These are phyloP conservation scores for Liopterus haemorrhoidalis DNA, from an alignment of 2,888 invertebrate species.

Conservation along the genomic window DNA sequence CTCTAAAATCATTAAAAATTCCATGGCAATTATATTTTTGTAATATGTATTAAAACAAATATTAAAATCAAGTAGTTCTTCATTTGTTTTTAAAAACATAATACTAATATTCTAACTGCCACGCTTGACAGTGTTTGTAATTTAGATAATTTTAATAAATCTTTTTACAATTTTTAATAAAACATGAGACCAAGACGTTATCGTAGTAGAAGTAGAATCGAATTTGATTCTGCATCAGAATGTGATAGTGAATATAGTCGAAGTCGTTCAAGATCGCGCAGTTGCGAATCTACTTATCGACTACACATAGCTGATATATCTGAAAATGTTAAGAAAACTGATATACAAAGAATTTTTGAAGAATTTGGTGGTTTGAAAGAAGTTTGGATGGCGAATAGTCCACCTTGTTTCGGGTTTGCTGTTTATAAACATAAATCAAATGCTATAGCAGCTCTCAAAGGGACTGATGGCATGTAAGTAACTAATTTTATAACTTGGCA, in stretches of 20 bases:
- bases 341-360: slow-evolving; percentile 50
- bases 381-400: slow-evolving; percentile 54
- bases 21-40: no score
- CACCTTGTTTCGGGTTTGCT: slow-evolving; percentile 57
- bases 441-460: slow-evolving; percentile 47
- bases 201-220: slow-evolving; percentile 14
- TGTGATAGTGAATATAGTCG: slow-evolving; percentile 10
- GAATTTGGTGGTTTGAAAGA: slow-evolving; percentile 51
- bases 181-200: background rate
- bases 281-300: slow-evolving; percentile 43
- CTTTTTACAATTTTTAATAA: no score
- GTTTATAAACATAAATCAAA: slow-evolving; percentile 52
- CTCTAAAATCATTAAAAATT: no score
- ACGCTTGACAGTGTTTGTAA: no score
- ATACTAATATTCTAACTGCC: no score
- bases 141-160: no score
- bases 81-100: no score
- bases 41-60: no score
- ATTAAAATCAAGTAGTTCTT: no score
- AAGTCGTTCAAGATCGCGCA: slow-evolving; percentile 41
- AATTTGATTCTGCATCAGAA: slow-evolving; percentile 14
- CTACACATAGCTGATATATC: slow-evolving; percentile 52
- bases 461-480: slow-evolving; percentile 49
- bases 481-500: slow-evolving; percentile 6
- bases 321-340: slow-evolving; percentile 49